Evolutionary conservation across 2,113 vertebrate genomes (phyloP).

Genomic region (Psephotus haematonotus): DNA sequence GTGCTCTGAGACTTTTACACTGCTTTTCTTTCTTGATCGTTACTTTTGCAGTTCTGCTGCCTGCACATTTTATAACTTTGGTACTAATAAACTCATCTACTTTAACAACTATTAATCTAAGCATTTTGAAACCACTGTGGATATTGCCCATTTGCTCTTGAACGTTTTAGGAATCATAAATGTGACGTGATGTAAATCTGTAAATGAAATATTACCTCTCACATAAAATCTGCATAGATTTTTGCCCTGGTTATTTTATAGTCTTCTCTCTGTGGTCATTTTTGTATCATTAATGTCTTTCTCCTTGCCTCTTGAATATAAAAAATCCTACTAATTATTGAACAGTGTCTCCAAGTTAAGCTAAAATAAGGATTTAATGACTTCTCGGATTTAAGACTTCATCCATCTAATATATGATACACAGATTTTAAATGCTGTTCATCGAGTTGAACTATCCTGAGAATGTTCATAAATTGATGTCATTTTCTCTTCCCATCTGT

Average conservation of each 20-base stretch:
- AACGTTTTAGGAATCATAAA: neutral
- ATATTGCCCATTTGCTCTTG: neutral
- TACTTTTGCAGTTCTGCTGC: neutral
- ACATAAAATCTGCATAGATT: neutral
- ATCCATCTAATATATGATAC: neutral
- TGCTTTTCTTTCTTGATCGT: neutral
- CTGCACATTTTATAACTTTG: neutral
- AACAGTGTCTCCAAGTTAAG: neutral
- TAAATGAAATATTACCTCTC: constrained; percentile 1
- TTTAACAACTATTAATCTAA: neutral
- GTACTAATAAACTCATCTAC: neutral
- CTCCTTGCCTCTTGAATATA: neutral
- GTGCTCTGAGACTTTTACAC: neutral
- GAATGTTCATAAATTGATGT: neutral
- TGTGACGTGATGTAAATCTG: neutral
- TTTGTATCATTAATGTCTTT: constrained; percentile 23
- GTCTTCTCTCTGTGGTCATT: constrained; percentile 1
- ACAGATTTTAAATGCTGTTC: neutral
- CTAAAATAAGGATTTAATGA: constrained; percentile 36
- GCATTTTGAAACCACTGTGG: neutral
- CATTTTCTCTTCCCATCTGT: neutral
- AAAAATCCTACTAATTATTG: constrained; percentile 36
- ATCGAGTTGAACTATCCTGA: neutral
- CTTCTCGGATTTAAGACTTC: constrained; percentile 9
- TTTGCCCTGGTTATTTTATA: neutral